Evolutionary conservation across 2,797 vertebrate genomes (phyloP).

Genomic region (Artibeus lituratus): DNA sequence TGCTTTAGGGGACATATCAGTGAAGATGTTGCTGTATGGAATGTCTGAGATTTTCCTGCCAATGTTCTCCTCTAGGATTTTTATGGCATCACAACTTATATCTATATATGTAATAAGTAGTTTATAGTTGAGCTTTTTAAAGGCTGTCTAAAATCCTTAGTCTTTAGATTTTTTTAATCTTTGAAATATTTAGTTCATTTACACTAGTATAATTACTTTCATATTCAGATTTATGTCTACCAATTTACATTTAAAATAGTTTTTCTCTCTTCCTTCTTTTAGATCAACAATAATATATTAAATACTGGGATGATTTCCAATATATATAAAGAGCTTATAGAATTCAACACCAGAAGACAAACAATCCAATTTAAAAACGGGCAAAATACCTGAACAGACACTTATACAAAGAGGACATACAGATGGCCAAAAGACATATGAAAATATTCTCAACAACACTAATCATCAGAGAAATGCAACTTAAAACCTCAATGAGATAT

Average conservation of each 20-base stretch:
- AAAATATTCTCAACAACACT: not conserved
- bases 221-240: not conserved
- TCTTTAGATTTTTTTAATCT: not conserved
- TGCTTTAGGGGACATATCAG: too few species aligned
- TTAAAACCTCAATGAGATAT: not conserved
- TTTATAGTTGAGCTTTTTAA: not conserved
- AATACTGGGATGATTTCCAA: not conserved
- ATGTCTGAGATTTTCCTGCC: too few species aligned
- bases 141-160: not conserved
- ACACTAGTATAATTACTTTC: not conserved
- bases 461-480: not conserved
- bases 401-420: not conserved
- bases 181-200: not conserved
- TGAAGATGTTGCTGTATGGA: too few species aligned
- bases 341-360: not conserved
- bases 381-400: not conserved
- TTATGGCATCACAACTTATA: too few species aligned
- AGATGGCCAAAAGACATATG: not conserved
- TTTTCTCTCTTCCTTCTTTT: not conserved
- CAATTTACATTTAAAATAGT: not conserved
- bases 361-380: not conserved
- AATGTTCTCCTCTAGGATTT: too few species aligned
- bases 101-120: not conserved
- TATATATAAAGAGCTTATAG: not conserved
- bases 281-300: not conserved